Conservation (phyloP, 2,888 invertebrate species). For the Andrena minutula region DNA sequence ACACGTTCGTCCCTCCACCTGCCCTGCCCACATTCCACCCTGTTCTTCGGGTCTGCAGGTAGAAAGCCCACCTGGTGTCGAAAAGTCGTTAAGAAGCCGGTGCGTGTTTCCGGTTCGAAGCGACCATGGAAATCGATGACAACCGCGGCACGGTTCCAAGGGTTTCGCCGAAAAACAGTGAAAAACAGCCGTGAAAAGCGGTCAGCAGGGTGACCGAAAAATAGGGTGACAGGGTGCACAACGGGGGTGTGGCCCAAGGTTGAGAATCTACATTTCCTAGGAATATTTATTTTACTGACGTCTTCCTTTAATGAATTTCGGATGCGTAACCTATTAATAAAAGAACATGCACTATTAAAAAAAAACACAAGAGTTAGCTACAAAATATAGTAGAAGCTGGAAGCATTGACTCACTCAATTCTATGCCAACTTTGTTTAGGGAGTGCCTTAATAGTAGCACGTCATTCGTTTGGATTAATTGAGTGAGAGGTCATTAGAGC, state of each 20-base stretch:
- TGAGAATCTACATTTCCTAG: neutral
- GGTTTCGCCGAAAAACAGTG: slow-evolving; percentile 34
- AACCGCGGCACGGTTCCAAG: neutral
- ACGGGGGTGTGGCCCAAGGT: neutral
- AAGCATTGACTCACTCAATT: neutral
- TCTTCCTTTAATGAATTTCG: neutral
- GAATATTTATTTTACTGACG: neutral
- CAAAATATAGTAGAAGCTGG: neutral
- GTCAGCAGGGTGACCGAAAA: neutral
- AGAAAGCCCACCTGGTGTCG: slow-evolving; percentile 57
- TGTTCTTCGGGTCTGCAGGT: slow-evolving; percentile 54
- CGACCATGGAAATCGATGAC: slow-evolving; percentile 56
- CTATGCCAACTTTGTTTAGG: neutral
- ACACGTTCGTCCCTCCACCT: slow-evolving; percentile 38
- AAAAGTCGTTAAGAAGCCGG: slow-evolving; percentile 67
- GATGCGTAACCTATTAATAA: neutral
- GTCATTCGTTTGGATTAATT: slow-evolving; percentile 16
- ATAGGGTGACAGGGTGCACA: slow-evolving; percentile 15
- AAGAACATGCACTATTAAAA: neutral
- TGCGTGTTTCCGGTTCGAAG: slow-evolving; percentile 41
- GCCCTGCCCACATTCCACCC: slow-evolving; percentile 76
- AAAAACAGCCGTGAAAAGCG: slow-evolving; percentile 15
- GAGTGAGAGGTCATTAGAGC: neutral
- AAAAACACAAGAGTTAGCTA: neutral
- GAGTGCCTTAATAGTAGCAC: slow-evolving; percentile 12